phyloP scores from a whole-genome alignment of 64 coral and sea anemone genomes.

The Astreopora myriophthalma region DNA sequence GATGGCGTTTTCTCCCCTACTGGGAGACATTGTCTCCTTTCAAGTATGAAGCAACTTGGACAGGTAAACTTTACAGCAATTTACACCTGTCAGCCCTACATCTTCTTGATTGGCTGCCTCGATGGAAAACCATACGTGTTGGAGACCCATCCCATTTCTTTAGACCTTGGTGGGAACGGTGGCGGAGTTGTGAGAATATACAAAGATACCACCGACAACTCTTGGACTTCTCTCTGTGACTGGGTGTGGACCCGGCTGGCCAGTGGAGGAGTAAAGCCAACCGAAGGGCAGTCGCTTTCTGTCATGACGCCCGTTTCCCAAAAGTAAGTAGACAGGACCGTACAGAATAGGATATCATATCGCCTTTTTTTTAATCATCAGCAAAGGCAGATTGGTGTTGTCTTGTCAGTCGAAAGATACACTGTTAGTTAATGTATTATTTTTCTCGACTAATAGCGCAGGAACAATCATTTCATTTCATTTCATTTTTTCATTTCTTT shows the following conservation, averaged over 20 bases:
- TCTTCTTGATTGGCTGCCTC: slow-evolving; percentile 49
- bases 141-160: slow-evolving; percentile 42
- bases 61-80: slow-evolving; percentile 24
- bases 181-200: slow-evolving; percentile 29
- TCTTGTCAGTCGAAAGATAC: slow-evolving; percentile 5
- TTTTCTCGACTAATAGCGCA: slow-evolving; percentile 5
- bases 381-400: slow-evolving; percentile 5
- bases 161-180: slow-evolving; percentile 3
- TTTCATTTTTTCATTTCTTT: not conserved
- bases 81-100: slow-evolving; percentile 39
- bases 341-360: not conserved
- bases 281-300: slow-evolving; percentile 31
- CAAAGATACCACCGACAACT: slow-evolving; percentile 27
- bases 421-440: slow-evolving; percentile 1
- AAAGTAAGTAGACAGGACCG: slow-evolving; percentile 30
- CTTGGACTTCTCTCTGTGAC: slow-evolving; percentile 24
- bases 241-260: slow-evolving; percentile 31
- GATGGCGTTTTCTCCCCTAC: slow-evolving; percentile 27
- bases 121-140: slow-evolving; percentile 27
- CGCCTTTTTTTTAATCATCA: not conserved
- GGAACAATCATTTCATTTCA: slow-evolving; percentile 6
- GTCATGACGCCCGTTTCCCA: slow-evolving; percentile 25
- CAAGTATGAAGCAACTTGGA: slow-evolving; percentile 26
- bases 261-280: slow-evolving; percentile 3
- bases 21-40: slow-evolving; percentile 27